These are phyloP conservation scores for Myanophis thanlyinensis DNA, from an alignment of 2,113 vertebrate genomes.

Conservation along the genomic window DNA sequence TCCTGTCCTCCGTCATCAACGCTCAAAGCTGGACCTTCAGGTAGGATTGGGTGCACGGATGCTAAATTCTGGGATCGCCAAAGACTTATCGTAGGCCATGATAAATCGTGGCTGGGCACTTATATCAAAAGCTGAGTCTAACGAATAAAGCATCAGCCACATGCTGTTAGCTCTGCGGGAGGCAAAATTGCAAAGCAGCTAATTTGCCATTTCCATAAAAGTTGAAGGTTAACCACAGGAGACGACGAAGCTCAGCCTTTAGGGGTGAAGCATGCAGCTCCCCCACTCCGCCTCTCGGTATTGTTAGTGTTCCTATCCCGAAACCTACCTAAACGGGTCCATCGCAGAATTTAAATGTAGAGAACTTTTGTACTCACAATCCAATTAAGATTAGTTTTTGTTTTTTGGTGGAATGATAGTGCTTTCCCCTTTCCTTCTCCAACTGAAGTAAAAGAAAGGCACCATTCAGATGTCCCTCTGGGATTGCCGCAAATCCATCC, in stretches of 20 bases:
- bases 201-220: neutral
- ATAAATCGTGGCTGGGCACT: neutral
- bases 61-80: neutral
- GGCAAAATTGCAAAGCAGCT: neutral
- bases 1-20: neutral
- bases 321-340: neutral
- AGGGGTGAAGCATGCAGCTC: too few species aligned
- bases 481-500: neutral
- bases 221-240: neutral
- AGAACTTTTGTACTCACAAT: neutral
- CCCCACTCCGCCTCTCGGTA: neutral
- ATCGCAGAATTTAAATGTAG: neutral
- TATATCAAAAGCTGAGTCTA: neutral
- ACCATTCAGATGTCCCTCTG: neutral
- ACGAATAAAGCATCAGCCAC: neutral
- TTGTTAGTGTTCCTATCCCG: neutral
- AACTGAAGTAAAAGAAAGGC: neutral
- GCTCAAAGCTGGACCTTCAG: neutral
- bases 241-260: neutral
- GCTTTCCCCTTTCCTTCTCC: neutral
- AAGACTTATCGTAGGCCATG: neutral
- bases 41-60: neutral
- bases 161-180: neutral
- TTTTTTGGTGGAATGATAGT: neutral
- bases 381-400: neutral